phyloP scores from a whole-genome alignment of 2,888 invertebrate genomes.

The Tetheella fluctuosa region DNA sequence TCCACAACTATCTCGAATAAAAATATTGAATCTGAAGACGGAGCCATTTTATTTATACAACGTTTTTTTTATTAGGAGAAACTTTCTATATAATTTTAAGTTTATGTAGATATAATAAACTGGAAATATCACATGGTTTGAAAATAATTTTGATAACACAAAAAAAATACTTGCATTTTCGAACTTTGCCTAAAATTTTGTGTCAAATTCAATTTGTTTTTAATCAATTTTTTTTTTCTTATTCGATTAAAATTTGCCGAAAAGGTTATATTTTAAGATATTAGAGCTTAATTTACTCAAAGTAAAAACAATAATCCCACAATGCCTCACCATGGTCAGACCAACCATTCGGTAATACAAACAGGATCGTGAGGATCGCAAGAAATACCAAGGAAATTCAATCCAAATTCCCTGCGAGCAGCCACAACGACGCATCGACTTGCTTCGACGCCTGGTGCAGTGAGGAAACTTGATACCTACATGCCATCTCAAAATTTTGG shows the following conservation, averaged over 20 bases:
- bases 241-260: not conserved
- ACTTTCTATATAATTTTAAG: conserved; percentile 18
- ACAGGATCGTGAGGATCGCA: too few species aligned
- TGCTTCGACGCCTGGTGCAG: too few species aligned
- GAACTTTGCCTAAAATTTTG: conserved; percentile 44
- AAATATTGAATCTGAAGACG: conserved; percentile 66
- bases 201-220: conserved; percentile 25
- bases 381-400: too few species aligned
- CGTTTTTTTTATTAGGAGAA: conserved; percentile 27
- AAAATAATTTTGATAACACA: conserved; percentile 19
- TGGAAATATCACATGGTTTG: conserved; percentile 13
- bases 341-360: too few species aligned
- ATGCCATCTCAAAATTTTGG: too few species aligned
- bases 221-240: conserved; percentile 5
- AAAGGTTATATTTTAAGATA: not conserved
- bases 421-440: too few species aligned
- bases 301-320: too few species aligned
- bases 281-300: too few species aligned
- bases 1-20: conserved; percentile 66
- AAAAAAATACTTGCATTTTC: conserved; percentile 52
- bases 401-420: too few species aligned
- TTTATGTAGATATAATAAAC: not conserved
- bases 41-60: conserved; percentile 51
- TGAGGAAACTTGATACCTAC: too few species aligned
- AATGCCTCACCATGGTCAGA: too few species aligned